phyloP scores from a whole-genome alignment of 1,140 invertebrate species.

The Antheraea pernyi region DNA sequence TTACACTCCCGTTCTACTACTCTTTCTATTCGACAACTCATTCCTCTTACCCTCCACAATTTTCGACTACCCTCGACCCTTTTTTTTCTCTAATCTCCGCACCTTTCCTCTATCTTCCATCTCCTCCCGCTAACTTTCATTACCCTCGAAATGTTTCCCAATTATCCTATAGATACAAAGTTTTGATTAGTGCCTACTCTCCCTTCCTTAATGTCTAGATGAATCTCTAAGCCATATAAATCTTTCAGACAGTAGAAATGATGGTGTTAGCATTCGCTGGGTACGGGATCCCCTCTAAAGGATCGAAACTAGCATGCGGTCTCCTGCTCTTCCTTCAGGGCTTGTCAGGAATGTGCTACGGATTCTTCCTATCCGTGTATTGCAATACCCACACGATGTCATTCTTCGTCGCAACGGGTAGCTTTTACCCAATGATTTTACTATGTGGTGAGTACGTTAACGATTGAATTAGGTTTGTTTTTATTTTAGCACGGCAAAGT shows the following conservation, averaged over 20 bases:
- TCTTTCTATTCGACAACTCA: too few species aligned
- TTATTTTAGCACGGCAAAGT: background rate
- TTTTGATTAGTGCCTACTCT: too few species aligned
- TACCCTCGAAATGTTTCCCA: too few species aligned
- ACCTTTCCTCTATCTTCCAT: too few species aligned
- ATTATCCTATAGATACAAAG: too few species aligned
- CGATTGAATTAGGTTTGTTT: background rate
- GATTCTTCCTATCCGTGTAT: conserved; percentile 89
- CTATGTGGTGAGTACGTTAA: conserved; percentile 84
- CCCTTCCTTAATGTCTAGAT: too few species aligned
- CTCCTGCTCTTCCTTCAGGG: conserved; percentile 74
- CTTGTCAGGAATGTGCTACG: conserved; percentile 79
- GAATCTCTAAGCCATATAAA: background rate
- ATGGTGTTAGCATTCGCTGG: conserved; percentile 62
- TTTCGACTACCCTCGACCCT: too few species aligned
- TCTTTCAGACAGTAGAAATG: conserved; percentile 65
- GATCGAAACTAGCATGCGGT: conserved; percentile 59
- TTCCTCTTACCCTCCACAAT: too few species aligned
- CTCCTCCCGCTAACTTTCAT: too few species aligned
- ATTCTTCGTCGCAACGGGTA: conserved; percentile 91
- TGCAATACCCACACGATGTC: conserved; percentile 88
- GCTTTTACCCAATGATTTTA: conserved; percentile 92
- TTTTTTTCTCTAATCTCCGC: too few species aligned
- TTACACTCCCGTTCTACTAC: too few species aligned
- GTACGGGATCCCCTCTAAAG: conserved; percentile 66